These are phyloP conservation scores for Macrochelys suwanniensis DNA, from an alignment of 2,797 vertebrate genomes.

Conservation along the genomic window DNA sequence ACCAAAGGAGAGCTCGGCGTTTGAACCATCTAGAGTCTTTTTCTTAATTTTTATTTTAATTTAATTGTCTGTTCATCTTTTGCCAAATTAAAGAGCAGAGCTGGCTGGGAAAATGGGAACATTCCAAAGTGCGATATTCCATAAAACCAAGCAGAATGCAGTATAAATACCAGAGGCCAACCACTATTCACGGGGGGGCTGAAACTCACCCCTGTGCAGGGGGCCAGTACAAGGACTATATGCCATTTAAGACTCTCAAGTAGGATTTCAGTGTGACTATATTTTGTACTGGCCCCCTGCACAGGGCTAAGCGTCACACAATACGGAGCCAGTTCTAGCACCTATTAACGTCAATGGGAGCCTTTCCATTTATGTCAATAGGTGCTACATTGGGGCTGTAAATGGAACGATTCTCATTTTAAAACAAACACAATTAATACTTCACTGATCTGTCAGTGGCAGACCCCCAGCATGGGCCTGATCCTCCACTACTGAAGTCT, in stretches of 20 bases:
- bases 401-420: background rate
- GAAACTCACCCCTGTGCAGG: background rate
- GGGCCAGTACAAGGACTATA: background rate
- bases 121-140: background rate
- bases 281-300: background rate
- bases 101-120: background rate
- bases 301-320: background rate
- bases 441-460: background rate
- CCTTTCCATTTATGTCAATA: background rate
- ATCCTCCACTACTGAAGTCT: background rate
- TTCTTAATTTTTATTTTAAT: background rate
- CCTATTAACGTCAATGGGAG: background rate
- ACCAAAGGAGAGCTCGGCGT: background rate
- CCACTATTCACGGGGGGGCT: background rate
- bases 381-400: rapidly evolving
- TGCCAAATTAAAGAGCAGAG: background rate
- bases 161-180: background rate
- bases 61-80: background rate
- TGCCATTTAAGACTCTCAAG: background rate
- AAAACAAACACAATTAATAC: background rate
- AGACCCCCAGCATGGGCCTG: background rate
- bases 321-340: background rate
- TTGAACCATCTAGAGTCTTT: background rate
- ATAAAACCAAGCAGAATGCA: background rate
- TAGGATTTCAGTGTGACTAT: background rate